Conservation (phyloP, 2,797 vertebrate species). For the Pelochelys cantorii region DNA sequence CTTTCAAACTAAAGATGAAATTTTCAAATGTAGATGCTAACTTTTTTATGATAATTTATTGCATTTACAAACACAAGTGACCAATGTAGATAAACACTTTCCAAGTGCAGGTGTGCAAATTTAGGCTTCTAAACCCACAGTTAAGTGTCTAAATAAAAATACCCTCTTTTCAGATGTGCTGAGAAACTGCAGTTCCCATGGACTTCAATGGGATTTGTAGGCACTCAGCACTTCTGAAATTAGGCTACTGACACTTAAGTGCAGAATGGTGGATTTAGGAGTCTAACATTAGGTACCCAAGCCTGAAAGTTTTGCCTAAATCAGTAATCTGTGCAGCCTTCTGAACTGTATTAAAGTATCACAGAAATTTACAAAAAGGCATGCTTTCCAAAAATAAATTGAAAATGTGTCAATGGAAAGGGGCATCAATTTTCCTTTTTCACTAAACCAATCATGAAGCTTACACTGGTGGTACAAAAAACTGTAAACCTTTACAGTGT, state of each 20-base stretch:
- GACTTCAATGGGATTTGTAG: slow-evolving; percentile 67
- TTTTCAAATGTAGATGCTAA: background rate
- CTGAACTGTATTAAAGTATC: background rate
- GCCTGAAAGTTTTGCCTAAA: slow-evolving; percentile 15
- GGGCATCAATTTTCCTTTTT: slow-evolving; percentile 38
- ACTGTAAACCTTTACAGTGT: background rate
- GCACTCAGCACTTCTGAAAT: slow-evolving; percentile 44
- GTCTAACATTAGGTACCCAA: slow-evolving; percentile 38
- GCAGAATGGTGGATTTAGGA: slow-evolving; percentile 39
- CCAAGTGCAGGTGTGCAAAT: background rate
- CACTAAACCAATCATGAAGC: background rate
- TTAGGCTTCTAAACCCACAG: background rate
- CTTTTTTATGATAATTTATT: slow-evolving; percentile 21
- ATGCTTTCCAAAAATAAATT: background rate
- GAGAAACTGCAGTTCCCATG: slow-evolving; percentile 33
- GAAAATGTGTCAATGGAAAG: background rate
- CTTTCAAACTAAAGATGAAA: slow-evolving; percentile 15
- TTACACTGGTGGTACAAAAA: slow-evolving; percentile 17
- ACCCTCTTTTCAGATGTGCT: slow-evolving; percentile 41
- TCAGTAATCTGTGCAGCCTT: slow-evolving; percentile 13
- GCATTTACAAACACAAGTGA: slow-evolving; percentile 28
- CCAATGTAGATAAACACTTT: slow-evolving; percentile 48
- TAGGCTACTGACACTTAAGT: slow-evolving; percentile 48
- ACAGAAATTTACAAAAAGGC: background rate
- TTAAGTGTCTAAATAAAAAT: slow-evolving; percentile 45